These are phyloP conservation scores for Callipepla californica DNA, from an alignment of 2,113 vertebrate species.

Conservation along the genomic window DNA sequence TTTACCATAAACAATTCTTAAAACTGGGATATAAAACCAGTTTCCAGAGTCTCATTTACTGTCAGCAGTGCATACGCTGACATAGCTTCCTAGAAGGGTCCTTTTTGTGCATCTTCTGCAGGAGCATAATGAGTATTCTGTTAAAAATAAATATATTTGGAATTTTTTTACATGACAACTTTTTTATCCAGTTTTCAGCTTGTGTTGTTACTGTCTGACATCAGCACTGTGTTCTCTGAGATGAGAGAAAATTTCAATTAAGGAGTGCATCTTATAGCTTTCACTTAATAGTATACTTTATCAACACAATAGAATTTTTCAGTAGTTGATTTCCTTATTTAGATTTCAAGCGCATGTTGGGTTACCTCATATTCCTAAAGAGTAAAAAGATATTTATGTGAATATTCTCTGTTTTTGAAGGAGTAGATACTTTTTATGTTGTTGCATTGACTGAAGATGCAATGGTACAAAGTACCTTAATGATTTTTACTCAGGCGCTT, in stretches of 20 bases:
- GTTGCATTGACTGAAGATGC: background rate
- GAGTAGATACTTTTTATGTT: background rate
- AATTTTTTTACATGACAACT: background rate
- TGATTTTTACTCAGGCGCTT: background rate
- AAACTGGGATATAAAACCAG: background rate
- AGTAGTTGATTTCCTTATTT: background rate
- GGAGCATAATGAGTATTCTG: background rate
- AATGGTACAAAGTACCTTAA: background rate
- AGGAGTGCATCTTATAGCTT: background rate
- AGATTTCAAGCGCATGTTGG: background rate
- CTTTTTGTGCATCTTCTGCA: background rate
- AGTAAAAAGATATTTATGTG: background rate
- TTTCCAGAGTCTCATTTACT: background rate
- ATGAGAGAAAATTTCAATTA: background rate
- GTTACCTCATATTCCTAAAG: background rate
- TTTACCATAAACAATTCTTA: background rate
- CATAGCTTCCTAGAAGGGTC: background rate
- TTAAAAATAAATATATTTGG: background rate
- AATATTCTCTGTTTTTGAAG: background rate
- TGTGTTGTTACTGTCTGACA: background rate
- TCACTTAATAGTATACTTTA: background rate
- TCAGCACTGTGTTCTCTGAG: background rate
- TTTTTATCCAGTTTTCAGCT: background rate
- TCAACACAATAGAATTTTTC: background rate
- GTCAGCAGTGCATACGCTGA: fast-evolving